phyloP scores from a whole-genome alignment of 2,888 invertebrate species.

The Troides helena region DNA sequence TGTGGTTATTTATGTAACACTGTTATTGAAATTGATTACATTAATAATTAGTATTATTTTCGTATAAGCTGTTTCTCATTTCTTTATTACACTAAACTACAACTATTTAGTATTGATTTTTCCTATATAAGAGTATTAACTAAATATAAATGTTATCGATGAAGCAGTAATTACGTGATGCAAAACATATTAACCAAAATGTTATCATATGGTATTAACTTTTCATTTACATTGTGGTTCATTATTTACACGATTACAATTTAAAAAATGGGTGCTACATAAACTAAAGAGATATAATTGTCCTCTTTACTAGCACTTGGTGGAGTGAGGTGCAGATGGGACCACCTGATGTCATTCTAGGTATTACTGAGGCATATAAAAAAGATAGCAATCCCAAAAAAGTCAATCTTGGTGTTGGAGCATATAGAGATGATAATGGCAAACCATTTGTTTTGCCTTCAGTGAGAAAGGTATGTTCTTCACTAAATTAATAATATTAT shows the following conservation, averaged over 20 bases:
- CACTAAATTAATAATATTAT: neutral
- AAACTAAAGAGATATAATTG: too few species aligned
- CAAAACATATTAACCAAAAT: neutral
- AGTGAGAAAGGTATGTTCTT: constrained; percentile 83
- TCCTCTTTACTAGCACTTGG: constrained; percentile 83
- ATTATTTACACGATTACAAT: too few species aligned
- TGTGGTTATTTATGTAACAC: constrained; percentile 60
- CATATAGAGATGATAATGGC: constrained; percentile 98
- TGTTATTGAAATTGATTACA: neutral
- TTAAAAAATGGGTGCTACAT: too few species aligned
- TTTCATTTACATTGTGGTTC: neutral
- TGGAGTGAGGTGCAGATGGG: constrained; percentile 96
- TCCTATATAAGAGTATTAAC: neutral
- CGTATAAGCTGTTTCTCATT: neutral
- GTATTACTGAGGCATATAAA: constrained; percentile 98
- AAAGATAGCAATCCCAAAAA: constrained; percentile 94
- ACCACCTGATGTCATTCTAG: constrained; percentile 98
- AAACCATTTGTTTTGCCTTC: constrained; percentile 97
- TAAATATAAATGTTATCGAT: neutral
- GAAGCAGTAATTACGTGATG: neutral
- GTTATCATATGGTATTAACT: neutral
- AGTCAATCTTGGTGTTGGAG: constrained; percentile 97
- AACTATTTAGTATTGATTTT: neutral
- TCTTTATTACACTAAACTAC: neutral
- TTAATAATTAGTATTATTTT: neutral